Evolutionary conservation across 2,797 vertebrate species (phyloP).

Genomic region (Crax fasciolata): DNA sequence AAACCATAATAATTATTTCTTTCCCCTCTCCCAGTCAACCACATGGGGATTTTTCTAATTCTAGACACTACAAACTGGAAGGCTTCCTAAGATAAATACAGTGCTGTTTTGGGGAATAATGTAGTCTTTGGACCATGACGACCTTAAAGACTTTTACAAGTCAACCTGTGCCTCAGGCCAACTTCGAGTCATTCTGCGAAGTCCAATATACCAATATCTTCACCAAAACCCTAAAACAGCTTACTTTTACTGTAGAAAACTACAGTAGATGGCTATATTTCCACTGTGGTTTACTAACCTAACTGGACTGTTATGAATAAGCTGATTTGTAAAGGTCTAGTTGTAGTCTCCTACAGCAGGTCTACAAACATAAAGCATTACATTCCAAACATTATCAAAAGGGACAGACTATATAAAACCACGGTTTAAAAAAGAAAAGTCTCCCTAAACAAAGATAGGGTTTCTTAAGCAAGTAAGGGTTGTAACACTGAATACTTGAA

Average conservation of each 20-base stretch:
- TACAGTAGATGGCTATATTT: background rate
- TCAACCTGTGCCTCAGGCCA: background rate
- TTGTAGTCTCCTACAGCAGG: background rate
- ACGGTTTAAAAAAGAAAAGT: background rate
- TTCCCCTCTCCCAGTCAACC: background rate
- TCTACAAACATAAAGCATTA: background rate
- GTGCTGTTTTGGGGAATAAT: background rate
- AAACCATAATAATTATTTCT: background rate
- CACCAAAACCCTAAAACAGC: background rate
- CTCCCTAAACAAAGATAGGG: background rate
- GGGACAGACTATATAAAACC: background rate
- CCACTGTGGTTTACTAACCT: background rate
- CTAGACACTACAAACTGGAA: background rate
- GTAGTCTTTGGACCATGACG: background rate
- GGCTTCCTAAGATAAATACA: background rate
- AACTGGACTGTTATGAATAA: background rate
- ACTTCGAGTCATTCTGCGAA: background rate
- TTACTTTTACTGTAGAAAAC: background rate
- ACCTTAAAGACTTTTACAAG: background rate
- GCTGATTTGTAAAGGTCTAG: background rate
- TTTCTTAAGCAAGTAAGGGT: background rate
- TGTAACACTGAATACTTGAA: background rate
- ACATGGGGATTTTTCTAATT: background rate
- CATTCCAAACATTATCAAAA: background rate
- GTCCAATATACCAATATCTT: fast-evolving